phyloP scores from a whole-genome alignment of 2,888 invertebrate species.

The Caenorhabditis sp. region DNA sequence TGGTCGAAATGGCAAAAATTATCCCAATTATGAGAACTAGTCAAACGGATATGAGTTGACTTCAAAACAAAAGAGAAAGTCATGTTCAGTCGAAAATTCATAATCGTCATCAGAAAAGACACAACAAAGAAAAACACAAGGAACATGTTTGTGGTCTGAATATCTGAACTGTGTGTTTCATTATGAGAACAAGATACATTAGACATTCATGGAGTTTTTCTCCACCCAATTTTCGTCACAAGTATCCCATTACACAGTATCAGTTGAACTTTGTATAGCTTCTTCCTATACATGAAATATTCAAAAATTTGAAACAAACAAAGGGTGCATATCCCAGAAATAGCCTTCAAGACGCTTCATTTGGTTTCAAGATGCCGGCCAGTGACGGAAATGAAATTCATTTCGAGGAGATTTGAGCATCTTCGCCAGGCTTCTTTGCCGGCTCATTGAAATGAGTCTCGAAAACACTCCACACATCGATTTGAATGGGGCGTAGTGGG shows the following conservation, averaged over 20 bases:
- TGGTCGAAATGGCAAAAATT: conserved; percentile 23
- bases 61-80: background rate
- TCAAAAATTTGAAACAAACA: background rate
- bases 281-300: background rate
- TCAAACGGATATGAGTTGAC: background rate
- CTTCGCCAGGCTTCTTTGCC: conserved; percentile 5
- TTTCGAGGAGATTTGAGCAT: conserved; percentile 26
- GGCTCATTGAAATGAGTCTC: conserved; percentile 11
- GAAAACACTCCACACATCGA: conserved; percentile 32
- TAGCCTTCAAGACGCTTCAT: conserved; percentile 13
- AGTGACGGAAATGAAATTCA: conserved; percentile 48
- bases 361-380: conserved; percentile 7
- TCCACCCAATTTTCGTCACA: conserved; percentile 3
- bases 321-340: conserved; percentile 6
- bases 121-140: background rate
- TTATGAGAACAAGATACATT: background rate
- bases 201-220: conserved; percentile 31
- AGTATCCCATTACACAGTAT: background rate
- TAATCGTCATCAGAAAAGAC: conserved; percentile 28
- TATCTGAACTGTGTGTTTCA: conserved; percentile 12
- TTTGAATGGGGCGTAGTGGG: background rate
- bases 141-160: conserved; percentile 27
- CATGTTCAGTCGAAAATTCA: conserved; percentile 29
- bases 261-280: background rate
- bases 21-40: conserved; percentile 43